Percentiles rank a stretch among this genome's conserved stretches.
Conservation (phyloP, 2,888 invertebrate genomes). For the Drosophila koepferae region DNA sequence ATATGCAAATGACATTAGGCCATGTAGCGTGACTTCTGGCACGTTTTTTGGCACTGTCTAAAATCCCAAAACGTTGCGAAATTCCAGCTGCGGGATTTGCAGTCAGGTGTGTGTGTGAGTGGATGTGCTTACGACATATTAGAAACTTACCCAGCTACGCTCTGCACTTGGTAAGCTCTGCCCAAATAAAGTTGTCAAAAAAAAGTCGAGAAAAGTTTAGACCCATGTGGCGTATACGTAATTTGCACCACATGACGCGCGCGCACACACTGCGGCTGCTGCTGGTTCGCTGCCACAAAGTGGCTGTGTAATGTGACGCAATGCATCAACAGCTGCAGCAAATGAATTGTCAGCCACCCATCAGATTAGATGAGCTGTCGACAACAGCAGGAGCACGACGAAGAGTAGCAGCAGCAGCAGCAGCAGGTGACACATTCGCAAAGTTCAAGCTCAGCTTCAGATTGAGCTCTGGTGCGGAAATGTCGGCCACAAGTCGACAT, state of each 20-base stretch:
- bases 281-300: constrained; percentile 25
- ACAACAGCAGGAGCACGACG: constrained; percentile 36
- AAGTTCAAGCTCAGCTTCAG: background rate
- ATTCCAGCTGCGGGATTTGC: constrained; percentile 6
- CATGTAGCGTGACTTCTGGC: constrained; percentile 75
- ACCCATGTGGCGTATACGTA: constrained; percentile 64
- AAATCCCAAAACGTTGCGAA: constrained; percentile 6
- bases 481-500: constrained; percentile 68
- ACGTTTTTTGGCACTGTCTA: constrained; percentile 53
- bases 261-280: constrained; percentile 23
- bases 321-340: constrained; percentile 21
- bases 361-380: constrained; percentile 64
- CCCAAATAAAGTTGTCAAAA: constrained; percentile 34
- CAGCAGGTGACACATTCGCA: constrained; percentile 14
- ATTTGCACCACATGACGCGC: constrained; percentile 41
- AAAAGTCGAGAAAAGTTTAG: background rate
- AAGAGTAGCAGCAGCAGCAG: constrained; percentile 6
- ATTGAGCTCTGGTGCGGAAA: constrained; percentile 36
- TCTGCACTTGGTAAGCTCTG: constrained; percentile 50
- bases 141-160: constrained; percentile 22
- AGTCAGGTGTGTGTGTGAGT: constrained; percentile 7
- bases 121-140: constrained; percentile 24
- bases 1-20: constrained; percentile 77
- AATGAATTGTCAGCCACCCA: constrained; percentile 41
- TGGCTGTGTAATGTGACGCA: constrained; percentile 29